phyloP scores from a whole-genome alignment of 2,797 vertebrate genomes.

The Passerculus sandwichensis region DNA sequence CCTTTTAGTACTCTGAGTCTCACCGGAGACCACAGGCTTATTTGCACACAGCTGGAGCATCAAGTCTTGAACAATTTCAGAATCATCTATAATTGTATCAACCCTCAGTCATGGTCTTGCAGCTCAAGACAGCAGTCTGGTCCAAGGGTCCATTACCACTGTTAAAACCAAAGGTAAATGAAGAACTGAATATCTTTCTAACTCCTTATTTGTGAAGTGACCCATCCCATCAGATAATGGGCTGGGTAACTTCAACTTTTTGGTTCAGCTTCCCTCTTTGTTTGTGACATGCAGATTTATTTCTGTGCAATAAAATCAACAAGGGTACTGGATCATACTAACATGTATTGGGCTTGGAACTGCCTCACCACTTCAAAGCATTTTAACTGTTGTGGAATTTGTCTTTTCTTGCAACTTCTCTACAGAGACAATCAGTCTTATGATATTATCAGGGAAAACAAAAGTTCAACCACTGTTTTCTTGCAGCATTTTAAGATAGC shows the following conservation, averaged over 20 bases:
- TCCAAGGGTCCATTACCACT: rapidly evolving
- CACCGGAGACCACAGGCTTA: rapidly evolving
- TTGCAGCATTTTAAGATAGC: not conserved
- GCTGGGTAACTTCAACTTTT: not conserved
- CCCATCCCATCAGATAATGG: rapidly evolving
- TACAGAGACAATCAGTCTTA: not conserved
- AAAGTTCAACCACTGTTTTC: not conserved
- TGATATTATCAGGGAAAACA: not conserved
- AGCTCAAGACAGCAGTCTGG: not conserved
- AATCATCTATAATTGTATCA: not conserved
- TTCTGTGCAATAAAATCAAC: not conserved
- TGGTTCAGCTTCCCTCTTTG: not conserved
- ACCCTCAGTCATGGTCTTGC: rapidly evolving
- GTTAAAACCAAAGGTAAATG: not conserved
- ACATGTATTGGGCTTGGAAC: not conserved
- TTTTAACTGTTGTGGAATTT: not conserved
- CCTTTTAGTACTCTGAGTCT: not conserved
- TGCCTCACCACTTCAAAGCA: not conserved
- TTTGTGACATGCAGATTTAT: not conserved
- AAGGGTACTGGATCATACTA: not conserved
- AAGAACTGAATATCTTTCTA: not conserved
- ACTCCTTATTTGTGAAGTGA: not conserved
- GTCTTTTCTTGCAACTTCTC: not conserved
- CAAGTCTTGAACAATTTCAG: not conserved
- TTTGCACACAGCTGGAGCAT: rapidly evolving